Percentiles rank a stretch among this genome's conserved stretches.
These are phyloP conservation scores for Struthidea cinerea DNA, from an alignment of 2,113 vertebrate genomes.

Conservation along the genomic window DNA sequence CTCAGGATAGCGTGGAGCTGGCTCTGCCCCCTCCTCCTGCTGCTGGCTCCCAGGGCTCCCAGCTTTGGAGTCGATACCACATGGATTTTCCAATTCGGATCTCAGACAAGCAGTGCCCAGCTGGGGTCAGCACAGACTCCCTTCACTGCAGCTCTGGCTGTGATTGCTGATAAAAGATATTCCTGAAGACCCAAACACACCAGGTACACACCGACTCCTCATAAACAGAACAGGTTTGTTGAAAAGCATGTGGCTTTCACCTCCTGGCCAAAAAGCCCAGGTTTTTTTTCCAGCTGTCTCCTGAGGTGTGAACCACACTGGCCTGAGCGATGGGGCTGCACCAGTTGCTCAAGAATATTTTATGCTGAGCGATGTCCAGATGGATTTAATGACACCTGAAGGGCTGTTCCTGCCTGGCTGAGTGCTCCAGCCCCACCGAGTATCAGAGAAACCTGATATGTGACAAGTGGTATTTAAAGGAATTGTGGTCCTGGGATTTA, in stretches of 20 bases:
- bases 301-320: not conserved
- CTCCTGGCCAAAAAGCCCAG: not conserved
- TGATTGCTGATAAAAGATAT: not conserved
- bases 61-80: not conserved
- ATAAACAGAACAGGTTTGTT: rapidly evolving
- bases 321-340: not conserved
- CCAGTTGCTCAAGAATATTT: not conserved
- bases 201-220: not conserved
- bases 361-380: rapidly evolving
- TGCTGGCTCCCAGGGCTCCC: not conserved
- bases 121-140: not conserved
- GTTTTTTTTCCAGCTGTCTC: not conserved
- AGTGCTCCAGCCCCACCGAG: not conserved
- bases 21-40: not conserved
- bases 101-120: not conserved
- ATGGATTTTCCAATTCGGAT: not conserved
- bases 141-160: not conserved
- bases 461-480: not conserved
- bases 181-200: not conserved
- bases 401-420: not conserved
- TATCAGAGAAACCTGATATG: not conserved
- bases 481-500: not conserved
- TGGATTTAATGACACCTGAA: not conserved
- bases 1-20: not conserved
- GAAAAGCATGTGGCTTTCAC: not conserved